A percentile compares a stretch with the other conserved stretches of the same genome.
phyloP scores from a whole-genome alignment of 2,113 vertebrate species.

The Todiramphus chloris region DNA sequence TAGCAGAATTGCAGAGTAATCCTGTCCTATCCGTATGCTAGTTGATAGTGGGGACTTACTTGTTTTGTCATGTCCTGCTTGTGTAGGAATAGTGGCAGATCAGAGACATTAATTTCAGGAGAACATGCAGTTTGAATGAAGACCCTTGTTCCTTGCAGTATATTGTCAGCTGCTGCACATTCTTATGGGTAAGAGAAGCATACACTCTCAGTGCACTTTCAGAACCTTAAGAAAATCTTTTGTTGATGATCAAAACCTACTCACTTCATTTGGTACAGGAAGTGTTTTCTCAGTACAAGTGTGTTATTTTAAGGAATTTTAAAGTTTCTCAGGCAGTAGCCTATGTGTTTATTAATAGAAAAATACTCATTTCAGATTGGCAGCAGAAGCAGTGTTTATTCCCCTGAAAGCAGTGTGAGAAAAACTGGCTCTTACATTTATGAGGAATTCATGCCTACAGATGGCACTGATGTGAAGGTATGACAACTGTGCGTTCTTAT shows the following conservation, averaged over 20 bases:
- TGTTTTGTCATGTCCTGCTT: not conserved
- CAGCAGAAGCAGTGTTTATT: slow-evolving; percentile 92
- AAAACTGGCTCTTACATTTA: slow-evolving; percentile 93
- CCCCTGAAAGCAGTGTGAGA: slow-evolving; percentile 88
- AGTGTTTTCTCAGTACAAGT: not conserved
- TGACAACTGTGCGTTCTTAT: not conserved
- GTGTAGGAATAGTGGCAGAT: not conserved
- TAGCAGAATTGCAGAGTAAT: not conserved
- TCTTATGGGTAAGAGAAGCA: not conserved
- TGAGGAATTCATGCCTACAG: slow-evolving; percentile 93
- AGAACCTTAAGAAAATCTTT: not conserved
- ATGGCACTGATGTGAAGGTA: slow-evolving; percentile 94
- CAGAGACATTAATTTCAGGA: not conserved
- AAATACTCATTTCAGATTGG: slow-evolving; percentile 82
- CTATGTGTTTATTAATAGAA: not conserved
- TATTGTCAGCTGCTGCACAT: not conserved
- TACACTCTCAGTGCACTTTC: not conserved
- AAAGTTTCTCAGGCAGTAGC: not conserved
- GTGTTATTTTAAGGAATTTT: not conserved
- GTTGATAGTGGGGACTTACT: not conserved
- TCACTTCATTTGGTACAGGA: not conserved
- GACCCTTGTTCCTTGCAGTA: not conserved
- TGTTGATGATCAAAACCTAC: not conserved
- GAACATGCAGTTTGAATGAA: not conserved
- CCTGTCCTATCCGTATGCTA: not conserved